These are phyloP conservation scores for Brachyhypopomus gauderio DNA, from an alignment of 2,113 vertebrate genomes.

Conservation along the genomic window DNA sequence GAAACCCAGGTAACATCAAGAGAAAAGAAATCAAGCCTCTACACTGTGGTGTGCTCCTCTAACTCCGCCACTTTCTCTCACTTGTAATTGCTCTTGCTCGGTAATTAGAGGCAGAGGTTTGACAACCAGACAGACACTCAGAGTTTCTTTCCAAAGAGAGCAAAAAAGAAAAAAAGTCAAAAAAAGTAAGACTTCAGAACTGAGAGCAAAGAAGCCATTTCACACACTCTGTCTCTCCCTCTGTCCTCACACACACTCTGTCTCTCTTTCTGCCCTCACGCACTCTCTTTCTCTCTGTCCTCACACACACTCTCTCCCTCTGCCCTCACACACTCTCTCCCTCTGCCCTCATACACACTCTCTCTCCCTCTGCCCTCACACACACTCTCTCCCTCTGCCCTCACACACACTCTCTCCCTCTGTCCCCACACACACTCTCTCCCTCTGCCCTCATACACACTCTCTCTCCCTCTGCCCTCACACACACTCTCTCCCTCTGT, in stretches of 20 bases:
- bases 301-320: neutral
- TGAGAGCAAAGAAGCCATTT: constrained; percentile 59
- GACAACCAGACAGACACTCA: constrained; percentile 62
- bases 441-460: neutral
- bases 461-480: too few species aligned
- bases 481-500: too few species aligned
- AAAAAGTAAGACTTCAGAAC: constrained; percentile 37
- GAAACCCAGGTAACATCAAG: constrained; percentile 75
- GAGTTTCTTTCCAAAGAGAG: constrained; percentile 41
- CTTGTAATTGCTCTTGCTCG: constrained; percentile 77
- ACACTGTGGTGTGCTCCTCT: constrained; percentile 74
- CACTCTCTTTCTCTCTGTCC: neutral
- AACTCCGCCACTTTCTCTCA: constrained; percentile 58
- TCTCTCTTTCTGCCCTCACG: too few species aligned
- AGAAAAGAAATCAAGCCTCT: constrained; percentile 66
- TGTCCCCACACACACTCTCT: constrained; percentile 38
- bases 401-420: constrained; percentile 3
- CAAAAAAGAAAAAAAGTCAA: constrained; percentile 21
- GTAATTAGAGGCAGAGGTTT: constrained; percentile 78
- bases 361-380: too few species aligned
- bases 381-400: neutral
- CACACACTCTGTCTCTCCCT: constrained; percentile 44
- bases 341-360: too few species aligned
- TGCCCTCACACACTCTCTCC: constrained; percentile 15
- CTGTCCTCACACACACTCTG: neutral